Base-by-base conservation (phyloP, 2,888 invertebrate genomes). In the Melieria omissa region DNA sequence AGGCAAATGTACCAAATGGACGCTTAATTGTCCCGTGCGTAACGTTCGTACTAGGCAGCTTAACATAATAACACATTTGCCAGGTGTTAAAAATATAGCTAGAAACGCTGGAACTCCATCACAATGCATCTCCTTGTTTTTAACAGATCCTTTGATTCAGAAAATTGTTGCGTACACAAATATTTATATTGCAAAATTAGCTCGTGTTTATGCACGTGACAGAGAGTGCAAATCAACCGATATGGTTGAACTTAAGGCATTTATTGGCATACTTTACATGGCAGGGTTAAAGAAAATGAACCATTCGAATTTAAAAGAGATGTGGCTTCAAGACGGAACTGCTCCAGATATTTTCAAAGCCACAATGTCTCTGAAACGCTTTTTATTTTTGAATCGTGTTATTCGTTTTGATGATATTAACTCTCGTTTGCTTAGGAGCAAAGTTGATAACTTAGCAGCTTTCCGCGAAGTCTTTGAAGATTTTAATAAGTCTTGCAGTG, bases 381-480 rank as follows among this genome's bases (percentile, higher is more conserved):
- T 49, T 49, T 49, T 49, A 49, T 49, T 49, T 49, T 49, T 49
- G 12, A 9, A 10, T 49, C 49, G 49, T 49, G 62, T 62, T 62
- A 14, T 62, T 62, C 46, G 62, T 45, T 62, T 62, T 62, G 62
- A 62, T 62, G 62, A 62, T 45, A 62, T 62, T 62, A 29, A 29
- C 29, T 29, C 2, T 1, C 29, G 29, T 29, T 29, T 29, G 29
- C 29, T 29, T 29, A 29, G 29, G 29, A 45, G 12, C 46, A 46
- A 62, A 62, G 45, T 45, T 46, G 62, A 62, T 62, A 62, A 62
- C 62, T 62, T 62, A 62, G 46, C 62, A 62, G 62, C 62, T 62
- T 62, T 62, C 46, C 62, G 62, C 14, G 62, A 62, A 46, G 46
- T 62, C 8, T 62, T 62, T 62, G 60, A 60, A 29, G 29, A 29